A percentile compares a stretch with the other conserved stretches of the same genome.
These are phyloP conservation scores for Propithecus coquereli DNA, from an alignment of 2,113 vertebrate species.

Conservation along the genomic window DNA sequence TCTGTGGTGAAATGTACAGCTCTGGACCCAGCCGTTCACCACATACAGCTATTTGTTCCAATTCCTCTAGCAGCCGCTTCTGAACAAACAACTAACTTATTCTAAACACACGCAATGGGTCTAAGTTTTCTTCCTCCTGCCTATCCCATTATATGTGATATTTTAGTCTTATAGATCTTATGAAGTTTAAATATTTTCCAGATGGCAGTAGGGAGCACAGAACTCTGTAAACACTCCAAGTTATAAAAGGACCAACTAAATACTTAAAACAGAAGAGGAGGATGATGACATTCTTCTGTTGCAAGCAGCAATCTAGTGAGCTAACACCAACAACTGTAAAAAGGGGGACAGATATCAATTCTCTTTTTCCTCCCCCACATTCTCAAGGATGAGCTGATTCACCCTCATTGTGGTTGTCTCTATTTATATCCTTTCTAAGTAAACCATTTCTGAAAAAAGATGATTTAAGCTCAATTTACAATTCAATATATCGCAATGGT, in stretches of 20 bases:
- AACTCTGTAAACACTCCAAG: conserved; percentile 75
- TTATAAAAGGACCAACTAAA: conserved; percentile 78
- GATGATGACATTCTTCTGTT: conserved; percentile 42
- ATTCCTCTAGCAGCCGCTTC: conserved; percentile 54
- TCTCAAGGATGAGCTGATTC: conserved; percentile 55
- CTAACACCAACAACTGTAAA: neutral
- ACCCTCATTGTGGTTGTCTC: conserved; percentile 39
- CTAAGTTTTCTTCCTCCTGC: conserved; percentile 53
- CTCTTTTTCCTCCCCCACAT: conserved; percentile 19
- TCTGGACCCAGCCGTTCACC: conserved; percentile 47
- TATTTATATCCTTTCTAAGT: conserved; percentile 63
- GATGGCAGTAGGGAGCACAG: conserved; percentile 77
- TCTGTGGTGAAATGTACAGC: conserved; percentile 66
- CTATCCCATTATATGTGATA: conserved; percentile 74
- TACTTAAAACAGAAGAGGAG: conserved; percentile 56
- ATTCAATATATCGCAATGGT: conserved; percentile 36
- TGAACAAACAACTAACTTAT: conserved; percentile 62
- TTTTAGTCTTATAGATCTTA: conserved; percentile 76
- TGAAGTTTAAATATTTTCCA: conserved; percentile 81
- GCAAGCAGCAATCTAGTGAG: conserved; percentile 34
- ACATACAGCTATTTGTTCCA: conserved; percentile 51
- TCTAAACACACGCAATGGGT: conserved; percentile 56
- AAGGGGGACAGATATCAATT: neutral
- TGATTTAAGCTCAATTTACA: conserved; percentile 61
- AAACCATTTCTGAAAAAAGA: conserved; percentile 35